Conservation (phyloP, 2,113 vertebrate genomes). For the Etia nguti region DNA sequence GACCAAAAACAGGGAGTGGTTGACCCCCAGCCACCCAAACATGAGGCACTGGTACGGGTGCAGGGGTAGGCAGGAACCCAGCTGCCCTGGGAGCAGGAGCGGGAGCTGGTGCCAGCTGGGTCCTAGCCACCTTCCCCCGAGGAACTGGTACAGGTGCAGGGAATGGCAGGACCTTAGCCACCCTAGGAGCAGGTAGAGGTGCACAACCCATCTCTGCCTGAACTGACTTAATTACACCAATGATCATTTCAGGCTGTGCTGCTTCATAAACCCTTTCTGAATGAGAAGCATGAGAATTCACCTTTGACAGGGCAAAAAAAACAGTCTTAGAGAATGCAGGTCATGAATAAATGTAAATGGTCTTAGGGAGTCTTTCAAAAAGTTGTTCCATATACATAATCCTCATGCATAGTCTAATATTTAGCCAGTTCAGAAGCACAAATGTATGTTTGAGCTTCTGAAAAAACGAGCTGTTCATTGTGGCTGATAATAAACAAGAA, state of each 20-base stretch:
- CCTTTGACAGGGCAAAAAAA: accelerated
- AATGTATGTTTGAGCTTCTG: background rate
- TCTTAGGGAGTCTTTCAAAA: background rate
- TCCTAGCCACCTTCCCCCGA: background rate
- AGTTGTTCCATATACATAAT: background rate
- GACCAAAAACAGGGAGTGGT: background rate
- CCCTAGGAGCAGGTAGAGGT: background rate
- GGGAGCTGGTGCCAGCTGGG: background rate
- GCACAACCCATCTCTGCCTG: background rate
- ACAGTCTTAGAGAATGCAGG: background rate
- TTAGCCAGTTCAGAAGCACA: background rate
- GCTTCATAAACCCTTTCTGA: background rate
- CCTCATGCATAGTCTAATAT: background rate
- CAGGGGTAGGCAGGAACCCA: background rate
- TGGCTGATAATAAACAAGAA: background rate
- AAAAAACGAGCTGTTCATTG: background rate
- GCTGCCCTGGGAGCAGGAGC: background rate
- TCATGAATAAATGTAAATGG: background rate
- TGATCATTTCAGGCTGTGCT: background rate
- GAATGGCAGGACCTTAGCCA: background rate
- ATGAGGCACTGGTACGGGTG: accelerated
- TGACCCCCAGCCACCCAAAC: accelerated
- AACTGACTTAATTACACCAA: background rate
- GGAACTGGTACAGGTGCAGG: background rate
- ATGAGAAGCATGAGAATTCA: background rate